These are phyloP conservation scores for crab-eating macaque (Macaca fascicularis) DNA, from an alignment of 2,113 vertebrate genomes.

Conservation along the genomic window T2T-MFA8v1.1 NC_088379.1:59548501-59549000, in stretches of 20 bases:
- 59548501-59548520: background rate
- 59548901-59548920: background rate
- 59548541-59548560: background rate
- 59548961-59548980: background rate
- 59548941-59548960: fast-evolving
- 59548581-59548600: background rate
- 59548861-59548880: background rate
- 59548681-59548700: background rate
- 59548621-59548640: background rate
- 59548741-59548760: background rate
- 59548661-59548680: background rate
- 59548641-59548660: background rate
- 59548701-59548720: background rate
- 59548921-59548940: background rate
- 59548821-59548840: background rate
- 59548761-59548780: background rate
- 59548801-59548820: background rate
- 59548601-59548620: background rate
- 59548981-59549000: background rate
- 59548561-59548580: background rate
- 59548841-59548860: background rate
- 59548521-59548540: background rate
- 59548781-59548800: background rate
- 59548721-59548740: background rate
- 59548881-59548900: background rate